phyloP scores from a whole-genome alignment of 2,888 invertebrate species.

The Furcula furcula region DNA sequence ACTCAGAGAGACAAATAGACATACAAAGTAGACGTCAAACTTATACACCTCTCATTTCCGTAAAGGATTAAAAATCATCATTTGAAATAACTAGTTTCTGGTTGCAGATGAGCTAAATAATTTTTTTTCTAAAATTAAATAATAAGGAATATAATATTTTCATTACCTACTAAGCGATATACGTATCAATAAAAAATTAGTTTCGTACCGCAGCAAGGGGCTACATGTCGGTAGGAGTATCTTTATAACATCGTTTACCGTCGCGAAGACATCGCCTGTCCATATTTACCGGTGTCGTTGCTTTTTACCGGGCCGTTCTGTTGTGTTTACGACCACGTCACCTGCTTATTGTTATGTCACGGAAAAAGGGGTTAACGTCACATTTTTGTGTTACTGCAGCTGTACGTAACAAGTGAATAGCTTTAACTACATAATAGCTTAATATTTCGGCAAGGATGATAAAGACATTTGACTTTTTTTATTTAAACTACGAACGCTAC shows the following conservation, averaged over 20 bases:
- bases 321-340: constrained; percentile 66
- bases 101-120: too few species aligned
- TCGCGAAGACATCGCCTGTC: constrained; percentile 64
- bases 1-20: too few species aligned
- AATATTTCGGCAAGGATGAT: too few species aligned
- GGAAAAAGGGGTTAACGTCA: constrained; percentile 64
- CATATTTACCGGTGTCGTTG: constrained; percentile 72
- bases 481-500: too few species aligned
- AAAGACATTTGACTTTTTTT: too few species aligned
- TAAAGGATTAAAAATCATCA: too few species aligned
- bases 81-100: too few species aligned
- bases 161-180: constrained; percentile 14
- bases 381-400: constrained; percentile 57
- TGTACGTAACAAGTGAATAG: constrained; percentile 33
- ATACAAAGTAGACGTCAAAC: too few species aligned
- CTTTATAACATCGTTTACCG: constrained; percentile 44
- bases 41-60: too few species aligned
- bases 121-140: too few species aligned
- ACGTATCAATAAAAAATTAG: constrained; percentile 55
- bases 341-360: constrained; percentile 66
- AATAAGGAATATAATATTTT: too few species aligned
- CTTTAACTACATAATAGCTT: too few species aligned
- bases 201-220: constrained; percentile 29
- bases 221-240: constrained; percentile 45
- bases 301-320: constrained; percentile 69